A percentile compares a stretch with the other conserved stretches of the same genome.
phyloP scores from a whole-genome alignment of 2,113 vertebrate genomes.

The Glaucidium brasilianum region DNA sequence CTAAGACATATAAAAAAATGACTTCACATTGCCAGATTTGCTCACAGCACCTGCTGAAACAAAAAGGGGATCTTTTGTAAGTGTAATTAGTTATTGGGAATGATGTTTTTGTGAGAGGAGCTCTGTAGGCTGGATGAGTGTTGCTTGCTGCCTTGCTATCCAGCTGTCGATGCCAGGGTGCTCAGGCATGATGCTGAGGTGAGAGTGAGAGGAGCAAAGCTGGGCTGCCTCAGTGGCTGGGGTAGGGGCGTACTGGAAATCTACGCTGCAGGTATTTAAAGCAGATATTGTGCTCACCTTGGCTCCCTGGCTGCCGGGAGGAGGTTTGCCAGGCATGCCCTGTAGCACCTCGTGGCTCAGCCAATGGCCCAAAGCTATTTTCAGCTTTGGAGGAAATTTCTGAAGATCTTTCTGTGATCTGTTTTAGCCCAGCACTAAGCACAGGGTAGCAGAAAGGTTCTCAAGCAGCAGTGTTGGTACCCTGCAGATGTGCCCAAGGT shows the following conservation, averaged over 20 bases:
- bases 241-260: fast-evolving
- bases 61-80: neutral
- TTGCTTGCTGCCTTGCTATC: neutral
- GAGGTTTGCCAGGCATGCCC: neutral
- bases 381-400: neutral
- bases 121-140: neutral
- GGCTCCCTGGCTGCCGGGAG: neutral
- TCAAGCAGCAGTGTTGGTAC: neutral
- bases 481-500: neutral
- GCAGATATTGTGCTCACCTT: neutral
- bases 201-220: neutral
- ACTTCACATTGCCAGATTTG: neutral
- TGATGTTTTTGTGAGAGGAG: neutral
- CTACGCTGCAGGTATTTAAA: fast-evolving
- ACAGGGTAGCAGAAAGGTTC: neutral
- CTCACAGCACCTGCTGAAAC: neutral
- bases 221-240: neutral
- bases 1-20: neutral
- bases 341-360: fast-evolving
- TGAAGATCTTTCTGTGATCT: neutral
- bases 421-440: neutral
- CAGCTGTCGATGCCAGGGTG: fast-evolving
- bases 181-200: neutral
- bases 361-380: neutral
- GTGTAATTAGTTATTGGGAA: neutral